A percentile compares a stretch with the other conserved stretches of the same genome.
These are phyloP conservation scores for Leptinotarsa juncta DNA, from an alignment of 2,888 invertebrate genomes.

Conservation along the genomic window DNA sequence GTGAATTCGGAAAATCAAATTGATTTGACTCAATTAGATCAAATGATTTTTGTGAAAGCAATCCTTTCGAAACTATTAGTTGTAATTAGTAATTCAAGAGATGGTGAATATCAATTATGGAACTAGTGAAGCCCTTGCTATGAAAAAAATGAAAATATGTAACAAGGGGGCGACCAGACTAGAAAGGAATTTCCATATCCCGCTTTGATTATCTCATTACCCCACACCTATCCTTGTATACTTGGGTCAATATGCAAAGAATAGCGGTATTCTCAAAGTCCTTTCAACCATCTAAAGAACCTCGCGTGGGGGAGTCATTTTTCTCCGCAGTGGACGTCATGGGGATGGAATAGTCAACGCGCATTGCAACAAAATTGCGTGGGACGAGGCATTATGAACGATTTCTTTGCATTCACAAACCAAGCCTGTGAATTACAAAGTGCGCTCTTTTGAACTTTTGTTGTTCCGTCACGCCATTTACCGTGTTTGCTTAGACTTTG, in stretches of 20 bases:
- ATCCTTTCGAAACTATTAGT: too few relatives aligned
- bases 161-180: background rate
- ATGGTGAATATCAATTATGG: background rate
- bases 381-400: constrained; percentile 39
- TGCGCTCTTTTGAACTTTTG: constrained; percentile 34
- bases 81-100: background rate
- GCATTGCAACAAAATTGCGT: constrained; percentile 36
- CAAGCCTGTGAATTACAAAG: constrained; percentile 30
- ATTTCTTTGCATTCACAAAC: constrained; percentile 39
- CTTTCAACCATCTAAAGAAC: constrained; percentile 33
- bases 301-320: constrained; percentile 34
- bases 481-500: constrained; percentile 26
- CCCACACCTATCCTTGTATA: background rate
- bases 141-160: background rate
- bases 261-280: constrained; percentile 16
- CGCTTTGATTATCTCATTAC: background rate
- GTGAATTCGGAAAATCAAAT: too few relatives aligned
- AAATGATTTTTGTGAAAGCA: too few relatives aligned
- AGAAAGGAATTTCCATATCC: background rate
- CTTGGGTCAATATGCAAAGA: background rate
- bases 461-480: constrained; percentile 36
- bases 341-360: constrained; percentile 42
- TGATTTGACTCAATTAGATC: too few relatives aligned
- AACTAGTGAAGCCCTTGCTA: background rate
- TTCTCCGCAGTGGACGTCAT: constrained; percentile 43